phyloP scores from a whole-genome alignment of 1,140 invertebrate species.

The Papilio polytes region DNA sequence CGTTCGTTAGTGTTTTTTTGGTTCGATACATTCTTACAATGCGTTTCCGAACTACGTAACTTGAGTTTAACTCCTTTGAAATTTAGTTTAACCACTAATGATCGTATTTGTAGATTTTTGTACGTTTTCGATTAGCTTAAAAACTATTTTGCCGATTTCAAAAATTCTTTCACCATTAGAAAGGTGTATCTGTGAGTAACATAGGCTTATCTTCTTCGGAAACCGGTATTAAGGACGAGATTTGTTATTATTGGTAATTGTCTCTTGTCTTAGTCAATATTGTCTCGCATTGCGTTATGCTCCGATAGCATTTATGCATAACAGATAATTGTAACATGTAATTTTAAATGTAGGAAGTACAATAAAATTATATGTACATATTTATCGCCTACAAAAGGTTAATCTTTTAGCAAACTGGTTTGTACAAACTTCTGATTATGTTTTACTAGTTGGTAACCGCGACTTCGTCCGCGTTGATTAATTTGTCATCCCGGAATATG shows the following conservation, averaged over 20 bases:
- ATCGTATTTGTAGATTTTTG: too few species aligned
- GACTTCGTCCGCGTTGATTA: neutral
- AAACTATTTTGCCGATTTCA: too few species aligned
- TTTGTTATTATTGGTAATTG: neutral
- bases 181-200: too few species aligned
- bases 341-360: conserved; percentile 11
- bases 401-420: neutral
- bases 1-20: too few species aligned
- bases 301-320: neutral
- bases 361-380: conserved; percentile 17
- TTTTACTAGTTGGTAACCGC: neutral
- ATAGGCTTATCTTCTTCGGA: too few species aligned
- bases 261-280: neutral
- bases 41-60: too few species aligned
- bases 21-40: too few species aligned
- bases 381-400: conserved; percentile 14
- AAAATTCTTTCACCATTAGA: too few species aligned
- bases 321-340: neutral
- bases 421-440: neutral
- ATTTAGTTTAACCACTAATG: too few species aligned
- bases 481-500: too few species aligned
- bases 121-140: too few species aligned
- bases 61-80: neutral
- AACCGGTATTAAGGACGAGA: neutral
- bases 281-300: neutral